Conservation (phyloP, 2,888 invertebrate genomes). For the Adela reaumurella region DNA sequence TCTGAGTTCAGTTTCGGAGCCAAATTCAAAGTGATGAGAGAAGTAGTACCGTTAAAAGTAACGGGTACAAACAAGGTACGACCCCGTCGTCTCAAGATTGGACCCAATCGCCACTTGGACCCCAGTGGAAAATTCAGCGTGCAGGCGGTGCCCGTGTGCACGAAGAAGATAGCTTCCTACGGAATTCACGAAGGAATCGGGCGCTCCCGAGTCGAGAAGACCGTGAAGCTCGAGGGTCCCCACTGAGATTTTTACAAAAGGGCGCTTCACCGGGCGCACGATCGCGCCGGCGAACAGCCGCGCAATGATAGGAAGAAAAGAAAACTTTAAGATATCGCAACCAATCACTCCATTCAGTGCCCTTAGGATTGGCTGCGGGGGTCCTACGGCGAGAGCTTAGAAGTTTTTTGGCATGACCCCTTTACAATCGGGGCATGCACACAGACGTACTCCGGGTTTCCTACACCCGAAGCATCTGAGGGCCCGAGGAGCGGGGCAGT, state of each 20-base stretch:
- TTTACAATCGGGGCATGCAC: neutral
- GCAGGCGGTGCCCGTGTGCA: neutral
- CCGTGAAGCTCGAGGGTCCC: no score
- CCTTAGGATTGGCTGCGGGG: neutral
- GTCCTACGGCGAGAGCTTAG: neutral
- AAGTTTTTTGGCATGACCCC: neutral
- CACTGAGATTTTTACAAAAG: neutral
- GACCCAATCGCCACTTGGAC: neutral
- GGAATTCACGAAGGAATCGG: neutral
- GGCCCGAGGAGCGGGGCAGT: neutral
- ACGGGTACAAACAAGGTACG: neutral
- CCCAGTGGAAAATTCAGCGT: neutral
- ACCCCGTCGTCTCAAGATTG: neutral
- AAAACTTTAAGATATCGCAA: neutral
- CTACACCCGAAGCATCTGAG: neutral
- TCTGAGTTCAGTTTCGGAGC: neutral
- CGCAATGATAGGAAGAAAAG: neutral
- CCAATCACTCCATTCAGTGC: neutral
- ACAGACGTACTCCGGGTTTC: neutral
- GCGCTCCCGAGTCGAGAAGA: constrained; percentile 1
- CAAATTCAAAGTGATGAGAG: neutral
- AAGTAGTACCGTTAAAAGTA: neutral
- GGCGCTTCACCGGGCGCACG: neutral
- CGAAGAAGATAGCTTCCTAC: neutral
- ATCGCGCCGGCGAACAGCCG: neutral